A percentile compares a stretch with the other conserved stretches of the same genome.
Conservation (phyloP, 2,797 vertebrate genomes). For the Serranus cabrilla region DNA sequence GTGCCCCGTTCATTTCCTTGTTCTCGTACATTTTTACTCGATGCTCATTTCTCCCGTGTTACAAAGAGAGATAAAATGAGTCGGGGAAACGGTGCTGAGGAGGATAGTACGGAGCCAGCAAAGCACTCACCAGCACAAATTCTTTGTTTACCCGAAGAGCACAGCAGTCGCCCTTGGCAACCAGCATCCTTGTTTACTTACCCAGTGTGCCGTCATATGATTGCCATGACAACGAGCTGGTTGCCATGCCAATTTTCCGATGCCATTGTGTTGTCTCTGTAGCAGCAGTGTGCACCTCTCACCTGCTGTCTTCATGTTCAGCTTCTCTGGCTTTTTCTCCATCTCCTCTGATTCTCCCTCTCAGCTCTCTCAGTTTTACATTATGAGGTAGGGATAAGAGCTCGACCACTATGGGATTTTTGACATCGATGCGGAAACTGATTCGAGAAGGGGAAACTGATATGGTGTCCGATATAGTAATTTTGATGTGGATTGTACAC, state of each 20-base stretch:
- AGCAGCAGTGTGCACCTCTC: slow-evolving; percentile 74
- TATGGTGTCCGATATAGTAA: too few relatives aligned
- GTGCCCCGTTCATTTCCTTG: slow-evolving; percentile 27
- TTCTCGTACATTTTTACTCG: slow-evolving; percentile 34
- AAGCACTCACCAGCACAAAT: slow-evolving; percentile 58
- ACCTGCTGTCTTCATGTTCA: slow-evolving; percentile 57
- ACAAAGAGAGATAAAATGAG: slow-evolving; percentile 13
- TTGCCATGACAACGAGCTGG: slow-evolving; percentile 88
- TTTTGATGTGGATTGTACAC: too few relatives aligned
- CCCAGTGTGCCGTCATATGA: slow-evolving; percentile 87
- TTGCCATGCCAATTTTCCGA: slow-evolving; percentile 89
- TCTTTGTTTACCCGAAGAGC: slow-evolving; percentile 83
- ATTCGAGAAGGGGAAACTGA: too few relatives aligned
- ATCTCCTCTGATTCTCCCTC: slow-evolving; percentile 41
- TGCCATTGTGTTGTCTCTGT: slow-evolving; percentile 83
- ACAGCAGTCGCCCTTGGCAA: slow-evolving; percentile 82
- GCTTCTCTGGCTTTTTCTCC: slow-evolving; percentile 5
- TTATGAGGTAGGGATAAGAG: too few relatives aligned
- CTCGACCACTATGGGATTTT: too few relatives aligned
- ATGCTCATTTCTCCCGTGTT: slow-evolving; percentile 13
- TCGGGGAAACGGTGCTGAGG: slow-evolving; percentile 3
- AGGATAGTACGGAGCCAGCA: slow-evolving; percentile 32
- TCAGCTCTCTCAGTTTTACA: slow-evolving; percentile 24
- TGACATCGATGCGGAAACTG: too few relatives aligned
- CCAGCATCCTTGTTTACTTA: slow-evolving; percentile 88